Conservation (phyloP, 2,113 vertebrate genomes). For the Passer domesticus region DNA sequence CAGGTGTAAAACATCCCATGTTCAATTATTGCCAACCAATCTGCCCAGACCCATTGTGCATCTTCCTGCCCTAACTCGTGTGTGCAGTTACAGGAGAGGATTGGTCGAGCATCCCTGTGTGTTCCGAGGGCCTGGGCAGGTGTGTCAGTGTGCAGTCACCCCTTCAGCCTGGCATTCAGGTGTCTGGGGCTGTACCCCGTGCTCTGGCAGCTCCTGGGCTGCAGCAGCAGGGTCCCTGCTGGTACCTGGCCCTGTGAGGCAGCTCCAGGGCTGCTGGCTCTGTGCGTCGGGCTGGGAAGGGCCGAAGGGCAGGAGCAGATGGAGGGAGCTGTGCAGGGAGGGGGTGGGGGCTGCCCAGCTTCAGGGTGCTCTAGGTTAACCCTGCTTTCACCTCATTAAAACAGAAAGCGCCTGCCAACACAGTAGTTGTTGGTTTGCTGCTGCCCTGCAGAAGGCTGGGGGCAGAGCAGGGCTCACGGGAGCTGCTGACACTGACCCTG, state of each 20-base stretch:
- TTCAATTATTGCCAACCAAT: background rate
- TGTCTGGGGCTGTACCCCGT: background rate
- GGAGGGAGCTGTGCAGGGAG: background rate
- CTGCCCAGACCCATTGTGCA: background rate
- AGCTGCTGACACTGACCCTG: background rate
- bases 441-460: background rate
- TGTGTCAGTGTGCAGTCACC: background rate
- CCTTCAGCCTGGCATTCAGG: rapidly evolving
- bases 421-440: background rate
- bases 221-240: background rate
- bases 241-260: background rate
- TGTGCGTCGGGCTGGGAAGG: rapidly evolving
- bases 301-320: background rate
- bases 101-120: background rate
- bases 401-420: background rate
- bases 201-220: background rate
- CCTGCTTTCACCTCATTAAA: background rate
- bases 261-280: background rate
- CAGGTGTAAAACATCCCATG: background rate
- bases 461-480: rapidly evolving
- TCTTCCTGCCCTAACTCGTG: background rate
- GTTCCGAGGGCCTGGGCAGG: background rate
- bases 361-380: background rate
- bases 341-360: background rate
- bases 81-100: background rate